Evolutionary conservation across 2,113 vertebrate species (phyloP).

Genomic region (Hippoglossus stenolepis): DNA sequence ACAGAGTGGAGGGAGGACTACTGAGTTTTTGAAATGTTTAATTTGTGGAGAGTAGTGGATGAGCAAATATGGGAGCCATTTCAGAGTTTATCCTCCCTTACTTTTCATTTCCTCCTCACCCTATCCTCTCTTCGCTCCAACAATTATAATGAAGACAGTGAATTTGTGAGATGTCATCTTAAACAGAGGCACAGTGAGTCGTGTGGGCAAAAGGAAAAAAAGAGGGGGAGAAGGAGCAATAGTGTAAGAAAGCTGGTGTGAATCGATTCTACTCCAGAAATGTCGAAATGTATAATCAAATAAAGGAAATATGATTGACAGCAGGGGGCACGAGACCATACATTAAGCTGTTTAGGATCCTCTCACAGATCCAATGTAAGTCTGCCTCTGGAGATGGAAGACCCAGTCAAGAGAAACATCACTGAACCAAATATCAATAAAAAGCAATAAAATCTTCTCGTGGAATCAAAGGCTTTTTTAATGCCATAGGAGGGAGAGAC

Average conservation of each 20-base stretch:
- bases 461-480: too few species aligned
- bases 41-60: neutral
- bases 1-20: neutral
- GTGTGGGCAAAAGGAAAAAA: neutral
- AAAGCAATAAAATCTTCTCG: too few species aligned
- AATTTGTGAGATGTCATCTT: slow-evolving; percentile 53
- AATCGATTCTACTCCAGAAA: neutral
- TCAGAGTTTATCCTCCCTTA: neutral
- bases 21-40: neutral
- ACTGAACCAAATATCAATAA: too few species aligned
- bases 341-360: slow-evolving; percentile 7
- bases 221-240: neutral
- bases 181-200: slow-evolving; percentile 10
- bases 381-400: too few species aligned
- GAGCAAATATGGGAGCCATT: slow-evolving; percentile 13
- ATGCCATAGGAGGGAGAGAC: too few species aligned
- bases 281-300: neutral
- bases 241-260: neutral
- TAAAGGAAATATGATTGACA: neutral
- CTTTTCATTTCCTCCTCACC: slow-evolving; percentile 3
- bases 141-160: slow-evolving; percentile 60
- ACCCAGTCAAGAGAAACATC: too few species aligned
- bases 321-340: neutral
- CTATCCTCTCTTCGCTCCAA: slow-evolving; percentile 15
- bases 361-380: neutral